These are phyloP conservation scores for Tipula lateralis DNA, from an alignment of 2,888 invertebrate genomes.

Conservation along the genomic window DNA sequence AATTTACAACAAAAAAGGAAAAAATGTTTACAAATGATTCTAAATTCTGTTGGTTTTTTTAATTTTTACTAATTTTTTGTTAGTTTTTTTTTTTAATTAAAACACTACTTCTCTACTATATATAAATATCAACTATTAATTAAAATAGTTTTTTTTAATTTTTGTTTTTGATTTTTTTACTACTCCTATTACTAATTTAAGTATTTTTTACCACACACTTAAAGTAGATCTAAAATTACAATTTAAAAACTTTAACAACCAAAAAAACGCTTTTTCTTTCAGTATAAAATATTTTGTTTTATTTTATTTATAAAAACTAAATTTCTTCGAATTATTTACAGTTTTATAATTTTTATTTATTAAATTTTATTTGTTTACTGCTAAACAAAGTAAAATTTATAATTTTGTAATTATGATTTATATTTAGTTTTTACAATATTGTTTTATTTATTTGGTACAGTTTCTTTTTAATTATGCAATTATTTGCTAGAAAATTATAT, in stretches of 20 bases:
- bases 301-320: not conserved
- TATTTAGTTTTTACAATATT: not conserved
- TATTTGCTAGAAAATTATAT: slow-evolving; percentile 28
- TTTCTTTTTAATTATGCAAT: slow-evolving; percentile 29
- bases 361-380: not conserved
- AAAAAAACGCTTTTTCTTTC: not conserved
- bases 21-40: slow-evolving; percentile 20
- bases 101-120: slow-evolving; percentile 26
- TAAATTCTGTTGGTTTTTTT: not conserved
- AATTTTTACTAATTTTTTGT: not conserved
- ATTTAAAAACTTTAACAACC: not conserved
- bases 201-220: not conserved
- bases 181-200: slow-evolving; percentile 1
- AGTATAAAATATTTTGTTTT: not conserved
- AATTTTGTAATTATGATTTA: slow-evolving; percentile 20
- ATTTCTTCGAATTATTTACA: not conserved
- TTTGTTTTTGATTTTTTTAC: not conserved
- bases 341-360: not conserved
- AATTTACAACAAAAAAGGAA: not conserved
- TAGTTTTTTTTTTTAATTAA: slow-evolving; percentile 8
- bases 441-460: slow-evolving; percentile 27
- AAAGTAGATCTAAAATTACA: slow-evolving; percentile 24
- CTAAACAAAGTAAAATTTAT: not conserved
- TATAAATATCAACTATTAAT: slow-evolving; percentile 27
- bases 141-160: not conserved